Conservation (phyloP, 2,888 invertebrate species). For the Lamellibrachia satsuma region DNA sequence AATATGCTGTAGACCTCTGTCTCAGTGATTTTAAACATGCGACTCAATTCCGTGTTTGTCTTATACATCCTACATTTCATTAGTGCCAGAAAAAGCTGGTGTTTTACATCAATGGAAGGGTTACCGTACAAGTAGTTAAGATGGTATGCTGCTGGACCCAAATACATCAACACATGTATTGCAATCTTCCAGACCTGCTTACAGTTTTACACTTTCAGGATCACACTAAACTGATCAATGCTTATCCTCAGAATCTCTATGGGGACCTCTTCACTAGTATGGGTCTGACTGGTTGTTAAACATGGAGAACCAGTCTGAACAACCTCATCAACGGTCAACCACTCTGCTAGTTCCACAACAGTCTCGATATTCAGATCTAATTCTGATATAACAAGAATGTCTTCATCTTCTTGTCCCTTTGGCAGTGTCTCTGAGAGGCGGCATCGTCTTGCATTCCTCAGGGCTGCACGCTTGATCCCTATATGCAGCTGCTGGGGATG, state of each 20-base stretch:
- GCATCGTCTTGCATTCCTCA: too few relatives aligned
- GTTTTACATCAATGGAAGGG: background rate
- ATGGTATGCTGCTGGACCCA: background rate
- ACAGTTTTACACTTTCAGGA: background rate
- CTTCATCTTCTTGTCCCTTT: background rate
- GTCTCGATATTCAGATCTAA: background rate
- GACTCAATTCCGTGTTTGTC: constrained; percentile 8
- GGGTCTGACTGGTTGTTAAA: background rate
- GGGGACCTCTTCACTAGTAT: background rate
- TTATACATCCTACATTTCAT: background rate
- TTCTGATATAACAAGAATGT: background rate
- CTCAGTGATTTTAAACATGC: background rate
- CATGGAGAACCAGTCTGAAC: background rate
- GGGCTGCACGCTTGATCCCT: too few relatives aligned
- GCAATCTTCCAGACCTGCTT: background rate
- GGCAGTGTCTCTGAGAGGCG: background rate
- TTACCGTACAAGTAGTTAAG: constrained; percentile 14
- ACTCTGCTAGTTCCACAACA: background rate
- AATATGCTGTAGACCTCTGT: background rate
- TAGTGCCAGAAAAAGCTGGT: constrained; percentile 18
- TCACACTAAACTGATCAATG: background rate
- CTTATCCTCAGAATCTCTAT: background rate
- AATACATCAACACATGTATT: background rate
- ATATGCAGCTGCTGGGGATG: too few relatives aligned
- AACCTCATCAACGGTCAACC: background rate